These are phyloP conservation scores for Cariama cristata DNA, from an alignment of 2,113 vertebrate genomes.

Conservation along the genomic window DNA sequence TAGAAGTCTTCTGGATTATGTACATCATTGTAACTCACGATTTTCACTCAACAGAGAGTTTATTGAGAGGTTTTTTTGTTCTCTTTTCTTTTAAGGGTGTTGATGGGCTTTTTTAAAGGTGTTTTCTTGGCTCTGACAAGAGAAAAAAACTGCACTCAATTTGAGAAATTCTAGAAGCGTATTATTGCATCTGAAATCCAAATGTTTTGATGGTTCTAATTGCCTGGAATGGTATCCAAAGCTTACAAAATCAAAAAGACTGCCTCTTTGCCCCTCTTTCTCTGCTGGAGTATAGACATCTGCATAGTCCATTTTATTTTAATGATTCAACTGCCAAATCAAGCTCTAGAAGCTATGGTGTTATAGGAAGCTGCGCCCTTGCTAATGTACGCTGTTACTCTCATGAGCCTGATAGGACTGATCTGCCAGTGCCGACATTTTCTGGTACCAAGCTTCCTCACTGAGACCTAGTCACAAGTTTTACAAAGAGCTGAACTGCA, in stretches of 20 bases:
- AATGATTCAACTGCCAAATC: not conserved
- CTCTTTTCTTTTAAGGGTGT: not conserved
- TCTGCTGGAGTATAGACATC: not conserved
- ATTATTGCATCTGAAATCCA: not conserved
- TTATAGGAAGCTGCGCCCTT: not conserved
- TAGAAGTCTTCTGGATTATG: not conserved
- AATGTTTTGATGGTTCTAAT: not conserved
- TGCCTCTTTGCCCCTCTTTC: not conserved
- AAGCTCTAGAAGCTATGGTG: not conserved
- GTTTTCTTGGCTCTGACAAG: not conserved
- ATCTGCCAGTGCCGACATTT: accelerated
- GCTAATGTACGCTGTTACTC: not conserved
- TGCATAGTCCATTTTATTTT: not conserved
- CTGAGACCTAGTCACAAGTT: not conserved
- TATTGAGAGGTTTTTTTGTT: not conserved
- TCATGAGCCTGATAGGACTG: not conserved
- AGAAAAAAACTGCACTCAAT: not conserved
- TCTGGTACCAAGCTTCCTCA: not conserved
- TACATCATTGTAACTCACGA: accelerated
- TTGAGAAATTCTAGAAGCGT: not conserved
- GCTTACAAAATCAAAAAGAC: not conserved
- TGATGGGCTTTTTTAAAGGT: not conserved
- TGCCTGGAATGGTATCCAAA: not conserved
- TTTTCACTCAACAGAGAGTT: not conserved
- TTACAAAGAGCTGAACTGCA: not conserved